Conservation (phyloP, 2,113 vertebrate species). For the Todiramphus chloris region DNA sequence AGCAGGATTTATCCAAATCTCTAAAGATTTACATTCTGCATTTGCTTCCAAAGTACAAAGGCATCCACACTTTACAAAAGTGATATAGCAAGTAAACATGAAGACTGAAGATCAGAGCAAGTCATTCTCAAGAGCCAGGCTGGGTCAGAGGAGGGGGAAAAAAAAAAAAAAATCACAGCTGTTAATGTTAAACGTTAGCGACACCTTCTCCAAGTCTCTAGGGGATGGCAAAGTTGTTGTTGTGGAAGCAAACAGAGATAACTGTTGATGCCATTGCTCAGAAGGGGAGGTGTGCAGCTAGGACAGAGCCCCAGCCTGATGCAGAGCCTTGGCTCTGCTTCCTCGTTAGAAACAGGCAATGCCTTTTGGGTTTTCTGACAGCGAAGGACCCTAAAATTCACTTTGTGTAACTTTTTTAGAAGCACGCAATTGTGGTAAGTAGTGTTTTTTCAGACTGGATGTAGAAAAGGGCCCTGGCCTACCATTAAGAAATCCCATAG, state of each 20-base stretch:
- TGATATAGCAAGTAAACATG: neutral
- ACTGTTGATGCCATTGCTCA: fast-evolving
- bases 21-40: neutral
- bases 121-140: neutral
- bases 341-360: neutral
- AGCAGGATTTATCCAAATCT: constrained; percentile 7
- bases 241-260: neutral
- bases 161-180: neutral
- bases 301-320: neutral
- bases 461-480: neutral
- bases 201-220: neutral
- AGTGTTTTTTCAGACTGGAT: neutral
- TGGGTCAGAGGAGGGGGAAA: neutral
- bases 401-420: neutral
- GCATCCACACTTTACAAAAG: neutral
- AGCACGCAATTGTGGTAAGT: neutral
- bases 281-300: neutral
- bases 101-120: neutral
- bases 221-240: neutral
- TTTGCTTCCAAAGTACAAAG: constrained; percentile 4
- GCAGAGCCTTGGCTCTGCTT: neutral
- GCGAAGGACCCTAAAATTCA: neutral
- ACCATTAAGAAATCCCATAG: neutral
- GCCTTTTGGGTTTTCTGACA: neutral
- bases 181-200: neutral